Percentiles rank a stretch among this genome's conserved stretches.
Evolutionary conservation across 2,113 vertebrate species (phyloP).

Genomic region (Hydropotes inermis): DNA sequence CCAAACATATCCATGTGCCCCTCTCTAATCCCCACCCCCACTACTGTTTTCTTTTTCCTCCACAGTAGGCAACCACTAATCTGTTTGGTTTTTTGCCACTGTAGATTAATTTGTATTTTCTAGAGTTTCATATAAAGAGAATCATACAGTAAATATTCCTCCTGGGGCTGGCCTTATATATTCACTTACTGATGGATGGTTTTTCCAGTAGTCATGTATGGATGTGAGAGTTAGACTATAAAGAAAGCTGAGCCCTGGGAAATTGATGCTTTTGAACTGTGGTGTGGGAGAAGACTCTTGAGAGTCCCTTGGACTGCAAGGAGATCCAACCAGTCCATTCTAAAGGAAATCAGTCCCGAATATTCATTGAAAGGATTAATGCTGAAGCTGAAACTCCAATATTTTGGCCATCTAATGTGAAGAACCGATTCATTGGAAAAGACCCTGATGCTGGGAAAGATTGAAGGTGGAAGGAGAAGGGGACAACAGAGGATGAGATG

Average conservation of each 20-base stretch:
- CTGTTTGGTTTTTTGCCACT: not conserved
- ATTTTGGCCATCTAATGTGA: not conserved
- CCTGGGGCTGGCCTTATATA: not conserved
- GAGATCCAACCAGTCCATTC: not conserved
- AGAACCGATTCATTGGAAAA: not conserved
- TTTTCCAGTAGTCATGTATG: not conserved
- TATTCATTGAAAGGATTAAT: not conserved
- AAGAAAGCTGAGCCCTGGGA: not conserved
- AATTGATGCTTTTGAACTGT: not conserved
- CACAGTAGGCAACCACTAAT: not conserved
- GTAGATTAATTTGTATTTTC: constrained; percentile 2
- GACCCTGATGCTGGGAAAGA: not conserved
- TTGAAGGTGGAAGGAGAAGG: not conserved
- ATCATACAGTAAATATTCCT: not conserved
- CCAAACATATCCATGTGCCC: not conserved
- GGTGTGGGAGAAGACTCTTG: not conserved
- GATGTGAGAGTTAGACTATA: not conserved
- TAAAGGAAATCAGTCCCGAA: not conserved
- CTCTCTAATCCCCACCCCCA: not conserved
- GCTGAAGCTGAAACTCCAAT: not conserved
- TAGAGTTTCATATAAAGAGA: not conserved
- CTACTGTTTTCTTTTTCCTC: not conserved
- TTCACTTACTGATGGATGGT: not conserved
- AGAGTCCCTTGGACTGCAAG: not conserved
- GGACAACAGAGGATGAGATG: not conserved